Evolutionary conservation across 2,797 vertebrate species (phyloP).

Genomic region (Varecia variegata): DNA sequence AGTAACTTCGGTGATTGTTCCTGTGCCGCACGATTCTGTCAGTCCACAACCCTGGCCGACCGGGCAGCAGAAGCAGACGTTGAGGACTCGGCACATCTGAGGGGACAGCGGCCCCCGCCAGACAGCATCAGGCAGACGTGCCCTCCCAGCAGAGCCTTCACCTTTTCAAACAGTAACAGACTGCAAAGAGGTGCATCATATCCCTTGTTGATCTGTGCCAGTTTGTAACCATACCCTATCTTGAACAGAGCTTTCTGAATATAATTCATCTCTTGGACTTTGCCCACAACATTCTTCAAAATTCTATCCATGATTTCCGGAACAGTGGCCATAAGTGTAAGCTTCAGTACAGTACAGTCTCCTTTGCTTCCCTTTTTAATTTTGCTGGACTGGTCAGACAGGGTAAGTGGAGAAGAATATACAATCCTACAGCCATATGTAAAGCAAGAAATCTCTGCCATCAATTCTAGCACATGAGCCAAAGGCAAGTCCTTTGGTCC

Average conservation of each 20-base stretch:
- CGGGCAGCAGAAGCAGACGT: conserved; percentile 97
- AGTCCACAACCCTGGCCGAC: conserved; percentile 97
- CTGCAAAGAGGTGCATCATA: conserved; percentile 98
- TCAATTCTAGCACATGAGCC: conserved; percentile 97
- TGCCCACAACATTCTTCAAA: conserved; percentile 98
- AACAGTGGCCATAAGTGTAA: conserved; percentile 97
- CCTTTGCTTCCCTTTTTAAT: conserved; percentile 99
- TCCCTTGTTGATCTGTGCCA: conserved; percentile 95
- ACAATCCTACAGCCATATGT: conserved; percentile 97
- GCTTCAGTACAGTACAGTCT: conserved; percentile 92
- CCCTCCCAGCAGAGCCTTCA: conserved; percentile 94
- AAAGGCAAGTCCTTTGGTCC: conserved; percentile 94
- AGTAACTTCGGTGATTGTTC: conserved; percentile 93
- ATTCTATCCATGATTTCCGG: conserved; percentile 99
- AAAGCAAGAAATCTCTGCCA: conserved; percentile 97
- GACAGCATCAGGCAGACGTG: conserved; percentile 96
- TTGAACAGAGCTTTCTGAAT: conserved; percentile 96
- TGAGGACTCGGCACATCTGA: conserved; percentile 96
- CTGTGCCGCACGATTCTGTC: conserved; percentile 97
- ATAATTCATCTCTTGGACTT: conserved; percentile 97
- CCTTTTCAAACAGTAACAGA: conserved; percentile 92
- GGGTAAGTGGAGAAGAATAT: conserved; percentile 96
- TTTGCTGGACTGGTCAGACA: conserved; percentile 98
- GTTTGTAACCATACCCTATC: conserved; percentile 95
- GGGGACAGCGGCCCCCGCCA: conserved; percentile 94